These are phyloP conservation scores for Atethmia centrago DNA, from an alignment of 2,888 invertebrate species.

Conservation along the genomic window DNA sequence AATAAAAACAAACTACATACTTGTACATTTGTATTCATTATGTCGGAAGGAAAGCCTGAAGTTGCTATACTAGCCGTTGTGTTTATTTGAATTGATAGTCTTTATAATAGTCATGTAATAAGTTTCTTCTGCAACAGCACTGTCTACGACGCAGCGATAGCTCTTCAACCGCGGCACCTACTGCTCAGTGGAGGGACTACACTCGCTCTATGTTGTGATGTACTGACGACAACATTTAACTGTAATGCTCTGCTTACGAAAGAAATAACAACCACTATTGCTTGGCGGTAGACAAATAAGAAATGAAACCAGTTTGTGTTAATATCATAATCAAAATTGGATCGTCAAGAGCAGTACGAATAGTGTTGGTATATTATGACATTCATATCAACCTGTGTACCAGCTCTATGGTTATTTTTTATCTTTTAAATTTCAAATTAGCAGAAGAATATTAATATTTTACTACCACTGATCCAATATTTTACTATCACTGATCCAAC, in stretches of 20 bases:
- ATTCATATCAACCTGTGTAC: background rate
- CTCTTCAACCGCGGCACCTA: constrained; percentile 70
- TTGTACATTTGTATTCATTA: constrained; percentile 1
- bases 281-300: constrained; percentile 35
- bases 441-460: too few relatives aligned
- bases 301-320: constrained; percentile 26
- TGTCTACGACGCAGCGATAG: constrained; percentile 64
- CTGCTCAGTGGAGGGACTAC: background rate
- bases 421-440: background rate
- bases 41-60: background rate
- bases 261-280: constrained; percentile 29
- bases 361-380: background rate
- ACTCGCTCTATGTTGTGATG: constrained; percentile 1
- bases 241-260: constrained; percentile 20
- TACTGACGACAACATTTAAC: constrained; percentile 10
- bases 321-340: constrained; percentile 65
- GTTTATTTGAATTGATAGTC: background rate
- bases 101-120: constrained; percentile 10
- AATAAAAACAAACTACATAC: constrained; percentile 43
- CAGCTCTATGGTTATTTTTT: background rate
- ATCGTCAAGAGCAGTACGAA: constrained; percentile 52
- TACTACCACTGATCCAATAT: constrained; percentile 57
- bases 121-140: constrained; percentile 7
- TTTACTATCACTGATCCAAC: constrained; percentile 57
- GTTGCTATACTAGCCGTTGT: constrained; percentile 1